Conservation (phyloP, 1,140 invertebrate species). For the Drosophila tropicalis region DNA sequence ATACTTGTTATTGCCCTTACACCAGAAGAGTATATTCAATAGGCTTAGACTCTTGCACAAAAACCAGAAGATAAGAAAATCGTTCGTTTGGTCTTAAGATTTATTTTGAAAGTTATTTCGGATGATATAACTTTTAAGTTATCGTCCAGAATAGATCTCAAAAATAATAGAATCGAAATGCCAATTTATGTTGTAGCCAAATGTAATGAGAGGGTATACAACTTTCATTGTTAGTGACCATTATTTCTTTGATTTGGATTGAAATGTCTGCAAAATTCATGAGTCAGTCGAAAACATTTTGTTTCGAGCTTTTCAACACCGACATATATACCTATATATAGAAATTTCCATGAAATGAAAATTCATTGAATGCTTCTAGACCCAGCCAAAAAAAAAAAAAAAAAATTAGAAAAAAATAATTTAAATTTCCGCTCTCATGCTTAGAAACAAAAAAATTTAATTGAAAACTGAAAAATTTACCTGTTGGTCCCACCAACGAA, state of each 20-base stretch:
- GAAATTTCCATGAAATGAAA: conserved; percentile 35
- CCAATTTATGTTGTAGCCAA: too few relatives aligned
- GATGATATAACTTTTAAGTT: too few relatives aligned
- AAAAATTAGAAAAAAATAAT: neutral
- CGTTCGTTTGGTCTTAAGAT: too few relatives aligned
- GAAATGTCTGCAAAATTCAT: conserved; percentile 51
- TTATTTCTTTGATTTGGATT: conserved; percentile 15
- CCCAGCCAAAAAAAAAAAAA: conserved; percentile 5
- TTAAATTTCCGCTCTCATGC: conserved; percentile 27
- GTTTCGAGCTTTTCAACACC: conserved; percentile 62
- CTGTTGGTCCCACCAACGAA: conserved; percentile 35
- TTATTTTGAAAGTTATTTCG: too few relatives aligned
- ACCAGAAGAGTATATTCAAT: neutral
- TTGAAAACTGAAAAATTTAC: conserved; percentile 30
- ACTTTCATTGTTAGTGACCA: neutral
- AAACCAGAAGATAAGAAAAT: too few relatives aligned
- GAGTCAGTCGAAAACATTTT: conserved; percentile 60
- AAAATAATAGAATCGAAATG: too few relatives aligned
- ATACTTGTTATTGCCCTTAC: neutral
- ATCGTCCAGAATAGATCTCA: too few relatives aligned
- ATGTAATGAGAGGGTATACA: neutral
- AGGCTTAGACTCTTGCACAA: neutral
- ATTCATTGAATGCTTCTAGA: conserved; percentile 14
- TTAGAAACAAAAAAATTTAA: conserved; percentile 29
- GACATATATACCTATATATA: conserved; percentile 32